phyloP scores from a whole-genome alignment of 2,888 invertebrate species.

The Candidula unifasciata region DNA sequence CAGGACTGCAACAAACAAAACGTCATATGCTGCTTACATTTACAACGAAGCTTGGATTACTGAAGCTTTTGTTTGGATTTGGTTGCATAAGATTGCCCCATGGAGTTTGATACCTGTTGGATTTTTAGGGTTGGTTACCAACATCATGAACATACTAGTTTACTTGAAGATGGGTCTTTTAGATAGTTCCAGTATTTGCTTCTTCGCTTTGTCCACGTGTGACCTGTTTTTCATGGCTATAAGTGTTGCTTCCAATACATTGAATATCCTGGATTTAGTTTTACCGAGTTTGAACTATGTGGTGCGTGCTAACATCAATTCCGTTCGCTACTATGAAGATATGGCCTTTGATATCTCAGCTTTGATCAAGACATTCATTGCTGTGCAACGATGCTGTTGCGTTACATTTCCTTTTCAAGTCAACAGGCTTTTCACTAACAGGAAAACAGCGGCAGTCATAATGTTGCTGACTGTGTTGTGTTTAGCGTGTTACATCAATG shows the following conservation, averaged over 20 bases:
- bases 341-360: too few relatives aligned
- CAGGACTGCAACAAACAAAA: neutral
- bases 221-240: neutral
- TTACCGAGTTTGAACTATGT: too few relatives aligned
- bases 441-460: neutral
- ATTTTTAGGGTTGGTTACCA: too few relatives aligned
- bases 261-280: neutral
- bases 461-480: too few relatives aligned
- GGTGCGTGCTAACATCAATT: too few relatives aligned
- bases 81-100: too few relatives aligned
- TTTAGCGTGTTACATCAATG: too few relatives aligned
- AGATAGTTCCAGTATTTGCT: neutral
- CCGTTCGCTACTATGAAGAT: too few relatives aligned
- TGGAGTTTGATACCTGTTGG: too few relatives aligned
- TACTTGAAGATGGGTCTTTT: neutral
- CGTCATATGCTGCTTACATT: neutral
- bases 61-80: neutral
- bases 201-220: neutral
- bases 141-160: too few relatives aligned
- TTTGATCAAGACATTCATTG: too few relatives aligned
- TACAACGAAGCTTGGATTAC: neutral
- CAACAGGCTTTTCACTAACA: neutral
- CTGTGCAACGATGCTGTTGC: neutral
- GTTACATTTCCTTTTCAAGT: neutral
- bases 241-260: neutral